Evolutionary conservation across 2,113 vertebrate species (phyloP), one percentile per base, ranked within the genome.

Genomic region (Seriola rivoliana): DNA sequence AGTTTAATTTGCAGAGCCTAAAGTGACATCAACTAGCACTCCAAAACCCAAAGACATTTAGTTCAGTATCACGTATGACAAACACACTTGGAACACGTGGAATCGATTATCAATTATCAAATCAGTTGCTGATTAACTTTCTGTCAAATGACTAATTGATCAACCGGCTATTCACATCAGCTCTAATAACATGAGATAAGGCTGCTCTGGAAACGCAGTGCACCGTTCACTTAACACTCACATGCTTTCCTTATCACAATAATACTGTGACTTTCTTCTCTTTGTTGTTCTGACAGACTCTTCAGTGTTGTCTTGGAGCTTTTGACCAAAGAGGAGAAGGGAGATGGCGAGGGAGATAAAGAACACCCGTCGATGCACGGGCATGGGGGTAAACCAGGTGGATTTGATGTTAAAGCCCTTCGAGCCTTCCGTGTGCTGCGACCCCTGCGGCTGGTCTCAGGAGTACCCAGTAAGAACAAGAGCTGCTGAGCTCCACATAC

Each of bases 281-380:
- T 83, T 74, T 85, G 58, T 57, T 29, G 29, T 76, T 78, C 77
- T 40, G 3, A 82, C 93, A 99, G 98, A 91, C 97, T 99, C 95
- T 99, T 99, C 95, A 99, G 98, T 96, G 98, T 99, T 95, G 97
- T 97, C 93, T 95, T 99, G 96, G 98, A 99, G 96, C 92, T 99
- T 96, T 94, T 99, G 96, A 98, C 98, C 94, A 95, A 96, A 97
- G 98, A 98, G 8, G 93, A 91, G 9, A 94, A 93, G 78, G 16
- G 0, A 32, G 90, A 90, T 19, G 46, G 0, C 1, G 89, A 84
- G 0, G 90, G 74, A 78, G 66, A 93, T 50, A 89, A 80, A 75
- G 89, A 50, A 80, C 96, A 97, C 89, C 96, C 96, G 78, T 95
- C 98, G 0, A 81, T 84, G 78, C 95, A 94, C 0, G 95, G 93